Base-by-base conservation (phyloP, 1,140 invertebrate genomes). In the Hormaphis cornu region DNA sequence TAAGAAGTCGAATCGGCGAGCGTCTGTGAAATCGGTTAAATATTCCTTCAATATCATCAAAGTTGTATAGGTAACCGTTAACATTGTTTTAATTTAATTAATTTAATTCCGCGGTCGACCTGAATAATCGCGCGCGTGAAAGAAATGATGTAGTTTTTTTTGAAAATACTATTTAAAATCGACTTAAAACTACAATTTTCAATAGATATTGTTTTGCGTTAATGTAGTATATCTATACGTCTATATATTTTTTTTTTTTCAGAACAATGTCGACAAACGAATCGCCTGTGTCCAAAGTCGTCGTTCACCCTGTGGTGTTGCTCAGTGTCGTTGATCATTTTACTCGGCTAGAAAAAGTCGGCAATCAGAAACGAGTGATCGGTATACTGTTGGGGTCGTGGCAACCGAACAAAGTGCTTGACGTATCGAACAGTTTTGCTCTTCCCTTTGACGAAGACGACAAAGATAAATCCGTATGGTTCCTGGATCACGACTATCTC, bases 361-460 rank as follows among this genome's bases (percentile, higher is more conserved):
- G 96, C 40, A 98, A 97, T 78, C 93, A 97, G 74, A 97, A 98
- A 79, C 83, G 97, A 75, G 97, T 99, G 54, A 96, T 99, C 52
- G 97, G 97, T 72, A 93, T 99, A 73, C 83, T 99, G 46, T 81
- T 99, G 30, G 97, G 97, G 22, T 94, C 92, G 73, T 95, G 95
- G 88, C 85, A 93, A 78, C 87, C 88, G 16, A 96, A 95, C 82
- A 95, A 96, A 46, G 87, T 97, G 28, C 81, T 99, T 12, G 97
- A 99, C 80, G 94, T 99, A 37, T 98, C 96, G 14, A 99, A 99
- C 80, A 98, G 95, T 82, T 99, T 99, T 88, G 97, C 96, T 83
- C 96, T 99, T 72, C 97, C 97, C 4, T 99, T 99, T 81, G 97
- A 99, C 85, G 97, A 99, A 81, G 97, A 99, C 85, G 95, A 98